These are phyloP conservation scores for Speoplatyrhinus poulsoni DNA, from an alignment of 2,113 vertebrate genomes.

Conservation along the genomic window DNA sequence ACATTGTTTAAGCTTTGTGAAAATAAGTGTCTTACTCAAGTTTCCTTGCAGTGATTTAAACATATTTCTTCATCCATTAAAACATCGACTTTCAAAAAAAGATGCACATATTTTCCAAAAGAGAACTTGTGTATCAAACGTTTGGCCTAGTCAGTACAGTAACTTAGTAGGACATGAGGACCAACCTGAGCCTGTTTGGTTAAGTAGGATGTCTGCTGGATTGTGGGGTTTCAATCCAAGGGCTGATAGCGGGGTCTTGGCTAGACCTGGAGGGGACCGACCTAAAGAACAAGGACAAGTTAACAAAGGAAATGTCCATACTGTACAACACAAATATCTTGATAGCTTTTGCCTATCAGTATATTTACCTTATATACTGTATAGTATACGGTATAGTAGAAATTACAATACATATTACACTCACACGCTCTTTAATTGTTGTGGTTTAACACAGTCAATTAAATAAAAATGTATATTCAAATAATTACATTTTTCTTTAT, in stretches of 20 bases:
- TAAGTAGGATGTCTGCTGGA: conserved; percentile 88
- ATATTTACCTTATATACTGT: background rate
- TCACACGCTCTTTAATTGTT: background rate
- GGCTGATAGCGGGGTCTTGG: conserved; percentile 94
- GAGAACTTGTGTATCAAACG: background rate
- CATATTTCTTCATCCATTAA: too few relatives aligned
- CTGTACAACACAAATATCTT: conserved; percentile 10
- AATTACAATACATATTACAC: background rate
- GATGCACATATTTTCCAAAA: too few relatives aligned
- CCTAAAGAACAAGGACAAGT: conserved; percentile 64
- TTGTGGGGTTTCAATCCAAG: conserved; percentile 96
- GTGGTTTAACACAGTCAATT: background rate
- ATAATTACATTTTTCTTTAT: too few relatives aligned
- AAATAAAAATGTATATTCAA: too few relatives aligned
- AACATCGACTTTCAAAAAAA: too few relatives aligned
- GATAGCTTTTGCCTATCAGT: conserved; percentile 54
- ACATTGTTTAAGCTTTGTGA: too few relatives aligned
- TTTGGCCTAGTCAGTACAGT: too few relatives aligned
- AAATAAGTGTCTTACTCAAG: too few relatives aligned
- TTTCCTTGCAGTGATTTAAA: too few relatives aligned
- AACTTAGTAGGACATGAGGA: conserved; percentile 7
- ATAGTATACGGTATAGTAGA: background rate
- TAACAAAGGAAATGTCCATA: background rate
- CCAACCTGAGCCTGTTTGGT: conserved; percentile 89
- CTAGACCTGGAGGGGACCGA: conserved; percentile 93